A percentile compares a stretch with the other conserved stretches of the same genome.
Evolutionary conservation across 2,113 vertebrate genomes (phyloP).

Genomic region (Centrocercus urophasianus): DNA sequence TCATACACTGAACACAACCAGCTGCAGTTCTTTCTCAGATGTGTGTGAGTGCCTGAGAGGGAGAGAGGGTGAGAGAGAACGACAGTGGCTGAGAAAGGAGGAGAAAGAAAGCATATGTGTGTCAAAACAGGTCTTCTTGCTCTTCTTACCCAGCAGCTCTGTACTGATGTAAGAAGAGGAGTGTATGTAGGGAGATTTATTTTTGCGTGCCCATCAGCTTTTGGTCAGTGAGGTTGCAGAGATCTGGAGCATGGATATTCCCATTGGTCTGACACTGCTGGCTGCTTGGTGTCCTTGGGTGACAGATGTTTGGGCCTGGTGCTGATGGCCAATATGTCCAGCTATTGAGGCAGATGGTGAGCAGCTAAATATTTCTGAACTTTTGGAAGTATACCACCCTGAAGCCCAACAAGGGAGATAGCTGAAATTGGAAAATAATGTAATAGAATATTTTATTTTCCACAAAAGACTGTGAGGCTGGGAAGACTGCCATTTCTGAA

Average conservation of each 20-base stretch:
- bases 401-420: conserved; percentile 75
- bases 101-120: neutral
- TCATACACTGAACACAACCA: neutral
- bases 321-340: conserved; percentile 87
- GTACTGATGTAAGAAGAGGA: neutral
- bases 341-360: conserved; percentile 87
- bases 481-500: conserved; percentile 73
- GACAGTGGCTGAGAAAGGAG: neutral
- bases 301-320: conserved; percentile 78
- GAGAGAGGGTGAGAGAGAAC: neutral
- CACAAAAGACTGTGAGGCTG: conserved; percentile 72
- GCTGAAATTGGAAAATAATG: conserved; percentile 89
- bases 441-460: conserved; percentile 87
- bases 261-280: neutral
- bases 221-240: neutral
- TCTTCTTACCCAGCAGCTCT: neutral
- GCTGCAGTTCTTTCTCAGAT: neutral
- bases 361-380: conserved; percentile 82
- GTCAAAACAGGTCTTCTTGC: neutral
- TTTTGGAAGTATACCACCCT: conserved; percentile 77
- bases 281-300: conserved; percentile 58
- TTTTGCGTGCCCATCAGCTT: neutral
- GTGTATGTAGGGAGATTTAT: neutral
- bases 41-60: neutral
- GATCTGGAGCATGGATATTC: conserved; percentile 11